A percentile compares a stretch with the other conserved stretches of the same genome.
Conservation (phyloP, 2,888 invertebrate species). For the Acanthosoma haemorrhoidale region DNA sequence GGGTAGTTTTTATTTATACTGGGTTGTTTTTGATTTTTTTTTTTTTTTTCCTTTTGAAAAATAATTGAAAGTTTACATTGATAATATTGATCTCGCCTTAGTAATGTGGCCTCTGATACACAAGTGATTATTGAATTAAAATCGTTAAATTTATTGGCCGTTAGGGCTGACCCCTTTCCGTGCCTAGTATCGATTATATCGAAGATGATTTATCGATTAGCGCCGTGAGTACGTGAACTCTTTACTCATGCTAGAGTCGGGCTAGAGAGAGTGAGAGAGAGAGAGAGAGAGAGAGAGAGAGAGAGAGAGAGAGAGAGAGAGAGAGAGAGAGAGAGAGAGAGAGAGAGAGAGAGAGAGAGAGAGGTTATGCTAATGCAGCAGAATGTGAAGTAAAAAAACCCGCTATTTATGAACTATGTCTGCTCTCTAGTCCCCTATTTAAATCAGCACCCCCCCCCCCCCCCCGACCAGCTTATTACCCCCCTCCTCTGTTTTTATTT, state of each 20-base stretch:
- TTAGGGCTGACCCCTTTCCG: too few relatives aligned
- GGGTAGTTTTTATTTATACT: too few relatives aligned
- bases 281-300: background rate
- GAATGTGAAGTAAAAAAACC: too few relatives aligned
- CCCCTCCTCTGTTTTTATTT: slow-evolving; percentile 5
- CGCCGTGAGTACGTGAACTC: too few relatives aligned
- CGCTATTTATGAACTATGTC: slow-evolving; percentile 1
- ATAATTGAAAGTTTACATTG: too few relatives aligned
- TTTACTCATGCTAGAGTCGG: too few relatives aligned
- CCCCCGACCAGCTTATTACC: background rate
- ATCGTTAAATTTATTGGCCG: too few relatives aligned
- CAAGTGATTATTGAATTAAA: too few relatives aligned
- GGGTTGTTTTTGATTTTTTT: too few relatives aligned
- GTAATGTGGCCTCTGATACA: too few relatives aligned
- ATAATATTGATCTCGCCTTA: too few relatives aligned
- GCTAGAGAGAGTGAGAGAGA: background rate
- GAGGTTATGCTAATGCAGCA: background rate
- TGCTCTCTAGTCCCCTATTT: background rate
- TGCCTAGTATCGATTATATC: background rate
- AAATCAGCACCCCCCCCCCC: background rate
- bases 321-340: background rate
- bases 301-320: background rate
- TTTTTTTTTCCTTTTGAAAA: too few relatives aligned
- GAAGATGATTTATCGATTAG: background rate
- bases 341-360: background rate